These are phyloP conservation scores for Sesia bembeciformis DNA, from an alignment of 2,888 invertebrate species.

Conservation along the genomic window DNA sequence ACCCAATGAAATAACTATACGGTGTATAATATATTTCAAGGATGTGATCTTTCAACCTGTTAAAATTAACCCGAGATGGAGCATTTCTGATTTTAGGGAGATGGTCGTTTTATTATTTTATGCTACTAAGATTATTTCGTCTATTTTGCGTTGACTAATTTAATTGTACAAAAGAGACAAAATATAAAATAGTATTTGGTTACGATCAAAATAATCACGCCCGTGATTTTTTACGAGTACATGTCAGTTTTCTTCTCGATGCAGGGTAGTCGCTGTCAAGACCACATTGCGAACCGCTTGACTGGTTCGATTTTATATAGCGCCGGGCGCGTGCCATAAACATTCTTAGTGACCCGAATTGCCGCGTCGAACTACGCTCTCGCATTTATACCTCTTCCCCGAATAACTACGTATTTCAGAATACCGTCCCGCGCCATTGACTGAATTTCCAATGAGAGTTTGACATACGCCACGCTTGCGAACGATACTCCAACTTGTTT, in stretches of 20 bases:
- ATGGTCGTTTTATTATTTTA: too few species aligned
- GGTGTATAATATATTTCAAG: too few species aligned
- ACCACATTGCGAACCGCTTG: slow-evolving; percentile 1
- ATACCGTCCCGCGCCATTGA: slow-evolving; percentile 27
- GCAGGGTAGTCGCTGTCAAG: neutral
- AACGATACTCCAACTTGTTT: neutral
- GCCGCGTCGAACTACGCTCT: slow-evolving; percentile 10
- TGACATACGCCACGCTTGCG: neutral
- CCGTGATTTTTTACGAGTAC: neutral
- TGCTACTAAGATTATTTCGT: too few species aligned
- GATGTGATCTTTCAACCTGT: too few species aligned
- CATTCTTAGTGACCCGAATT: slow-evolving; percentile 33
- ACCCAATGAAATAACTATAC: too few species aligned
- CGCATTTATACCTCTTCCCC: slow-evolving; percentile 22
- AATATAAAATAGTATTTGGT: too few species aligned
- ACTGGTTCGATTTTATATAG: slow-evolving; percentile 20
- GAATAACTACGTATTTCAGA: slow-evolving; percentile 30
- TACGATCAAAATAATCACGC: neutral
- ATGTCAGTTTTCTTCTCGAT: neutral
- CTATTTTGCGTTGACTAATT: too few species aligned
- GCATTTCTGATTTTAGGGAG: too few species aligned
- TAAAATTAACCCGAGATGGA: too few species aligned
- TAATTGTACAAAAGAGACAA: too few species aligned
- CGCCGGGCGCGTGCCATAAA: slow-evolving; percentile 19
- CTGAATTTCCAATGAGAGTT: slow-evolving; percentile 20